Evolutionary conservation across 2,113 vertebrate species (phyloP).

Genomic region (Isurus oxyrinchus): DNA sequence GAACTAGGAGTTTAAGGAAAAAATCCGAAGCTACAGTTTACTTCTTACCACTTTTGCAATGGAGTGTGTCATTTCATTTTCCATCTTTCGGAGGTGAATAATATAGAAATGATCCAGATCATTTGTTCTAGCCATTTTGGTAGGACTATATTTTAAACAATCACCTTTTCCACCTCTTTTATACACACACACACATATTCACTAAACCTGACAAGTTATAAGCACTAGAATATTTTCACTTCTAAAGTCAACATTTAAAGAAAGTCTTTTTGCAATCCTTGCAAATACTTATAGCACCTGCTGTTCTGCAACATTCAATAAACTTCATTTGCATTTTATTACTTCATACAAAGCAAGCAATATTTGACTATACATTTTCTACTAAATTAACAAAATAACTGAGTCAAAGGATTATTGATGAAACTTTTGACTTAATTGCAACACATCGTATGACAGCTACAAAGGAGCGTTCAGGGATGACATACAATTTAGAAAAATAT

Average conservation of each 20-base stretch:
- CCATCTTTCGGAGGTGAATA: not conserved
- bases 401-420: not conserved
- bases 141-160: not conserved
- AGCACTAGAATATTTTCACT: not conserved
- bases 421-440: not conserved
- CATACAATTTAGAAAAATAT: not conserved
- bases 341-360: not conserved
- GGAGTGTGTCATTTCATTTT: not conserved
- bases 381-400: not conserved
- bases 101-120: not conserved
- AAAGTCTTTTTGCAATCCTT: not conserved
- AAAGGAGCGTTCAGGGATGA: not conserved
- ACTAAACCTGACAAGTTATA: not conserved
- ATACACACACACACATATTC: not conserved
- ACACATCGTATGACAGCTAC: not conserved
- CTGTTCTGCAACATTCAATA: not conserved
- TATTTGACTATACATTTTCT: not conserved
- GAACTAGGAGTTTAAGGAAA: not conserved
- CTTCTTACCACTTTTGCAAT: no score
- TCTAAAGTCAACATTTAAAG: not conserved
- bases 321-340: not conserved
- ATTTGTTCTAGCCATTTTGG: not conserved
- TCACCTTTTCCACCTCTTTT: not conserved
- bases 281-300: not conserved
- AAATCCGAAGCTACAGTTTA: not conserved